Evolutionary conservation across 2,113 vertebrate genomes (phyloP).

Genomic region (Chloropsis hardwickii): DNA sequence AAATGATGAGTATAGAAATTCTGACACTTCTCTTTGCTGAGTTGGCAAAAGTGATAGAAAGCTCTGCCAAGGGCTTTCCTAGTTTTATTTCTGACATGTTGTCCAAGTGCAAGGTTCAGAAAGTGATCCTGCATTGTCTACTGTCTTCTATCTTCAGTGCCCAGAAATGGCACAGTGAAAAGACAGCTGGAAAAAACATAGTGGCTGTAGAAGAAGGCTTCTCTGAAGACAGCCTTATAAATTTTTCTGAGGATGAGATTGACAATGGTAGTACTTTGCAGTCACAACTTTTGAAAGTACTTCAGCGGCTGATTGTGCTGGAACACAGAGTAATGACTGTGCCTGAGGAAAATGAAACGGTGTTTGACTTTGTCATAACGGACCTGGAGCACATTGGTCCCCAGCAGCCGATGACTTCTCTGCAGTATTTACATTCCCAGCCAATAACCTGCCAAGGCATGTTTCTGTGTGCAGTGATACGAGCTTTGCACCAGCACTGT

Average conservation of each 20-base stretch:
- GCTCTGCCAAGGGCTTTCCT: constrained; percentile 94
- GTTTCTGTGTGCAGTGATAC: constrained; percentile 96
- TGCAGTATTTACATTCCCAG: constrained; percentile 94
- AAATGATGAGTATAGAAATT: constrained; percentile 96
- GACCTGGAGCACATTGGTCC: constrained; percentile 92
- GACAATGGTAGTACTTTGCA: constrained; percentile 93
- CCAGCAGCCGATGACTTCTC: constrained; percentile 94
- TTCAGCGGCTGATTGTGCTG: constrained; percentile 91
- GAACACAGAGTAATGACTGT: constrained; percentile 90
- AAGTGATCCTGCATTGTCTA: constrained; percentile 93
- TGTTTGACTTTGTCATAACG: constrained; percentile 86
- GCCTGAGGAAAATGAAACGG: constrained; percentile 84
- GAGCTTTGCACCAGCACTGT: constrained; percentile 94
- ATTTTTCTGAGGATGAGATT: constrained; percentile 94
- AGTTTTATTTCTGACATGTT: constrained; percentile 97
- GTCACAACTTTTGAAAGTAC: constrained; percentile 90
- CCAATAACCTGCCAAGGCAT: constrained; percentile 97
- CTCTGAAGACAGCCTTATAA: constrained; percentile 95
- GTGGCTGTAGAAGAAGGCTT: constrained; percentile 90
- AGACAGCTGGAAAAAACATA: constrained; percentile 80
- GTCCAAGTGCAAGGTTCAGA: constrained; percentile 98
- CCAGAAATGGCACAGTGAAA: constrained; percentile 95
- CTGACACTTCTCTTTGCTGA: constrained; percentile 92
- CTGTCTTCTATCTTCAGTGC: constrained; percentile 95
- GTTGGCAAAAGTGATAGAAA: constrained; percentile 90